These are phyloP conservation scores for Apogon talboti DNA, from an alignment of 2,797 vertebrate genomes.

Conservation along the genomic window DNA sequence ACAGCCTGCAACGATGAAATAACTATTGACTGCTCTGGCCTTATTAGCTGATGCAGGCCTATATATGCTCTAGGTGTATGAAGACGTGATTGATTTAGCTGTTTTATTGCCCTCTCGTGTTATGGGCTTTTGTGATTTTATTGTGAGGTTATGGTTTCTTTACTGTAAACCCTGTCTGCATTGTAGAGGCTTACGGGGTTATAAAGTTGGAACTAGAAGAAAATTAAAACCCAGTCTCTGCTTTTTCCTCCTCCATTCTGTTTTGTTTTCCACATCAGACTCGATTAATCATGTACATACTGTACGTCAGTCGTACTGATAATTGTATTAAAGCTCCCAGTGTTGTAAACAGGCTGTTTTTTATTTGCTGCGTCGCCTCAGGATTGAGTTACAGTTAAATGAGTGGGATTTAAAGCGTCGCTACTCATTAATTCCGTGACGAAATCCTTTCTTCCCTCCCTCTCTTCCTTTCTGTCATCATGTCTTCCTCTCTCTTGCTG, in stretches of 20 bases:
- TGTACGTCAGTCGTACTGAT: slow-evolving; percentile 10
- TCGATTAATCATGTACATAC: not conserved
- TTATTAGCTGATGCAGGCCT: too few species aligned
- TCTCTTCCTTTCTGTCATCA: slow-evolving; percentile 5
- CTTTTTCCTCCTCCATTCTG: not conserved
- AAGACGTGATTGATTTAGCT: too few species aligned
- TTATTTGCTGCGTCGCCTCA: not conserved
- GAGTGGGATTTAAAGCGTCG: slow-evolving; percentile 2
- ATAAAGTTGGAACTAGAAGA: not conserved
- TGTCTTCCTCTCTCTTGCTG: not conserved
- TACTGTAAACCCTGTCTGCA: not conserved
- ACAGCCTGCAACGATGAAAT: too few species aligned
- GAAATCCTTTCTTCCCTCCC: not conserved
- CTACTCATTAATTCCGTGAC: slow-evolving; percentile 13
- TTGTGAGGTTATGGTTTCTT: too few species aligned
- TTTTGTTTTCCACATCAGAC: not conserved
- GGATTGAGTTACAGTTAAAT: slow-evolving; percentile 10
- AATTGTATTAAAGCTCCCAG: not conserved
- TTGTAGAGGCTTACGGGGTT: not conserved
- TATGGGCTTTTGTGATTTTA: too few species aligned
- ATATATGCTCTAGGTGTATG: too few species aligned
- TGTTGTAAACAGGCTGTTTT: slow-evolving; percentile 1
- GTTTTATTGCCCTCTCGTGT: too few species aligned
- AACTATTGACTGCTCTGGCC: too few species aligned
- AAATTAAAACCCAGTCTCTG: not conserved